These are phyloP conservation scores for Platalea minor DNA, from an alignment of 2,797 vertebrate species.

Conservation along the genomic window DNA sequence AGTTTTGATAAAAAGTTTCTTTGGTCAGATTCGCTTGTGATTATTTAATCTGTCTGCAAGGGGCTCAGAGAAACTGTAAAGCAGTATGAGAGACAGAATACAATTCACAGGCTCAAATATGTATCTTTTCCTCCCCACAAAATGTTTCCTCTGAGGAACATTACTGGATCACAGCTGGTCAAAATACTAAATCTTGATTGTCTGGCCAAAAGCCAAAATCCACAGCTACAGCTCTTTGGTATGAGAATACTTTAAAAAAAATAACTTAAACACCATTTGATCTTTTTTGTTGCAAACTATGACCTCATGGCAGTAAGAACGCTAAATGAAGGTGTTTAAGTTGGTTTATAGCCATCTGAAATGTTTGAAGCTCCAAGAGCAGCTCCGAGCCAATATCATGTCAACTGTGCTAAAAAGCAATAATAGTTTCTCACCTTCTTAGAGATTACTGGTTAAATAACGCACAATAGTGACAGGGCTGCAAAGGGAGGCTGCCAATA, in stretches of 20 bases:
- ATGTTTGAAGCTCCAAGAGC: constrained; percentile 60
- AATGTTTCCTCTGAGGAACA: constrained; percentile 70
- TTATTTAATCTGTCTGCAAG: constrained; percentile 44
- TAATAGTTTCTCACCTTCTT: constrained; percentile 74
- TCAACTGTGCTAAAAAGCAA: constrained; percentile 68
- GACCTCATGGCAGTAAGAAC: constrained; percentile 70
- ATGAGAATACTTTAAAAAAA: constrained; percentile 46
- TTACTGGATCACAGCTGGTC: constrained; percentile 74
- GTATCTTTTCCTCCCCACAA: constrained; percentile 59
- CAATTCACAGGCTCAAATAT: constrained; percentile 53
- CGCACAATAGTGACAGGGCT: constrained; percentile 38
- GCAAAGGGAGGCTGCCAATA: constrained; percentile 52
- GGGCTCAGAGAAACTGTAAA: constrained; percentile 26
- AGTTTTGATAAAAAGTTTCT: background rate
- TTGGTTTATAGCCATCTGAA: constrained; percentile 73
- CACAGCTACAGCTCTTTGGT: constrained; percentile 63
- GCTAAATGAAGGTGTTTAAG: constrained; percentile 69
- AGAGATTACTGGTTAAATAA: constrained; percentile 71
- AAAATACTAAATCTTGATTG: constrained; percentile 71
- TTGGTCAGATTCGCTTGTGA: background rate
- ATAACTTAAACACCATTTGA: constrained; percentile 61
- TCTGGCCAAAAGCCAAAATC: constrained; percentile 68
- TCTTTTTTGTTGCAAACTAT: constrained; percentile 62
- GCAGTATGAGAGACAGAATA: constrained; percentile 19
- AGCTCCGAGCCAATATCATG: constrained; percentile 56